Base-by-base conservation (phyloP, 2,113 vertebrate species). In the Paramisgurnus dabryanus region DNA sequence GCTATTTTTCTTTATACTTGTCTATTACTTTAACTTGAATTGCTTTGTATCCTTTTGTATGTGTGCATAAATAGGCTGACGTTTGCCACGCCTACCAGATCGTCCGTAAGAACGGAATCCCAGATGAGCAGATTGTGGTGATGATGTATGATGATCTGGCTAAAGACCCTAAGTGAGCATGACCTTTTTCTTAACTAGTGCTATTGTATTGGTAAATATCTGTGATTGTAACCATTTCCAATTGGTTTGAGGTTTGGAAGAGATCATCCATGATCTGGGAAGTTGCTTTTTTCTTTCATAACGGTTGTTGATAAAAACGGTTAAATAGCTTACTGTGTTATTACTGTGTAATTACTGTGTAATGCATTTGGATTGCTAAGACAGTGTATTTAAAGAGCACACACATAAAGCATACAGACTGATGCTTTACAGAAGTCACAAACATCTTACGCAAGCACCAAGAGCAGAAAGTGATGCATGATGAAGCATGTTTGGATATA, bases 61-160 rank as follows among this genome's bases (percentile, higher is more conserved):
- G 0, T 45, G 41, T 72, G 22, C 87, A 70, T 61, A 18, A 15
- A 5, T 87, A 99, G 98, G 98, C 98, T 0, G 98, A 99, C 0
- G 95, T 88, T 0, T 99, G 98, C 89, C 98, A 99, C 0, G 96
- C 97, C 0, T 99, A 99, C 85, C 98, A 99, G 92, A 98, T 99
- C 0, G 95, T 98, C 0, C 96, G 95, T 89, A 91, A 87, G 9
- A 98, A 99, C 1, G 98, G 97, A 10, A 91, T 99, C 80, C 97
- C 98, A 0, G 98, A 99, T 1, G 95, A 99, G 86, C 97, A 96
- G 91, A 95, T 99, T 6, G 67, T 99, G n/a, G 94, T 99, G 57
- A 99, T 99, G 98, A 99, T 99, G 98, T 98, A 95, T 0, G 98
- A 99, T 12, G 98, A 99, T 89, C 93, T 99, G 69, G 97, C 97